A percentile compares a stretch with the other conserved stretches of the same genome.
Evolutionary conservation across 2,888 invertebrate species (phyloP).

Genomic region (Papilio demoleus): DNA sequence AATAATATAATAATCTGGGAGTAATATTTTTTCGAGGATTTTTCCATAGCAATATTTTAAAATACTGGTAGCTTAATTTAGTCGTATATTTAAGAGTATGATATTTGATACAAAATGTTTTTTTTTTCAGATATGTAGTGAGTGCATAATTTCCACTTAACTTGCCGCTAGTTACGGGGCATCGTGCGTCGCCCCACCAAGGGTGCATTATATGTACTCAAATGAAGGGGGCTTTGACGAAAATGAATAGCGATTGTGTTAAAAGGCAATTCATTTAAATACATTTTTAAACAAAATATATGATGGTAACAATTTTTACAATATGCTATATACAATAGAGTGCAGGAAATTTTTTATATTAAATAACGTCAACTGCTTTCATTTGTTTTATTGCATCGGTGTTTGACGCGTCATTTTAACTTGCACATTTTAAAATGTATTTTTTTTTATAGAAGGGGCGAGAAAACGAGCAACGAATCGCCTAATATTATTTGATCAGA

Average conservation of each 20-base stretch:
- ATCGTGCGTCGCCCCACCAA: constrained; percentile 14
- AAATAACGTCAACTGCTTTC: not conserved
- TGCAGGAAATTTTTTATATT: not conserved
- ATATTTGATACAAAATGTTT: not conserved
- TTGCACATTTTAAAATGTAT: no score
- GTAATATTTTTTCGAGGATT: not conserved
- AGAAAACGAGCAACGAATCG: no score
- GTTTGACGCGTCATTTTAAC: no score
- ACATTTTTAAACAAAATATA: not conserved
- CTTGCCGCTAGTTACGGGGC: constrained; percentile 2
- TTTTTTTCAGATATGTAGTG: constrained; percentile 7
- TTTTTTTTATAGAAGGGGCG: no score
- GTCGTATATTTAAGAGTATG: not conserved
- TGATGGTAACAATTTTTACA: not conserved
- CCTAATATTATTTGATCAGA: no score
- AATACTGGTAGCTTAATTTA: no score
- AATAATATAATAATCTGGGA: no score
- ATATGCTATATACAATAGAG: not conserved
- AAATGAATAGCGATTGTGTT: constrained; percentile 23
- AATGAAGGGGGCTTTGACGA: constrained; percentile 23
- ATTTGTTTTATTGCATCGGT: no score
- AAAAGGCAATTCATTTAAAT: constrained; percentile 18
- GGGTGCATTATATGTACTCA: constrained; percentile 20
- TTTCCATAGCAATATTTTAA: not conserved
- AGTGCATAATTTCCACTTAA: constrained; percentile 1